These are phyloP conservation scores for Pseudopleuronectes americanus DNA, from an alignment of 2,797 vertebrate genomes.

Conservation along the genomic window DNA sequence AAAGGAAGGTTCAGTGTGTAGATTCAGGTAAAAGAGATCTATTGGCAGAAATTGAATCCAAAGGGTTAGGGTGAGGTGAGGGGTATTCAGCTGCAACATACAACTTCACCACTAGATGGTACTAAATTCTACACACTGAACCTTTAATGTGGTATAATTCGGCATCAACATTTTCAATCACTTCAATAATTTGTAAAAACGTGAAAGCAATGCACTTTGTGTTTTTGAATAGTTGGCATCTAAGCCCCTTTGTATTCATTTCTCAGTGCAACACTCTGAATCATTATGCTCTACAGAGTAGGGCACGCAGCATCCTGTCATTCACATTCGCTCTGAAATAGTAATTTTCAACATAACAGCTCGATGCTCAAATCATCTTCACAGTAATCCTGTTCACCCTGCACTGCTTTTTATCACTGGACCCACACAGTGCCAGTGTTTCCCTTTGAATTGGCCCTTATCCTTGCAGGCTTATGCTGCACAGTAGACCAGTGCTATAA, in stretches of 20 bases:
- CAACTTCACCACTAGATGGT: no score
- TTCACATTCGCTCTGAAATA: conserved; percentile 24
- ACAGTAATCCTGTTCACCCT: conserved; percentile 49
- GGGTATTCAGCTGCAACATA: no score
- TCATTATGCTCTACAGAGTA: conserved; percentile 35
- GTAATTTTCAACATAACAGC: conserved; percentile 34
- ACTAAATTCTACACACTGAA: no score
- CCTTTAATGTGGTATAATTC: background rate
- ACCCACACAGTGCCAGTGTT: conserved; percentile 31
- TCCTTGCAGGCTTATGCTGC: conserved; percentile 54
- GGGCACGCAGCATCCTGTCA: conserved; percentile 26
- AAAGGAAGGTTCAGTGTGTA: background rate
- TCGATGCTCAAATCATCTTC: conserved; percentile 36
- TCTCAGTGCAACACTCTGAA: conserved; percentile 33
- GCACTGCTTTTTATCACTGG: conserved; percentile 33
- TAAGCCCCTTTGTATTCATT: conserved; percentile 30
- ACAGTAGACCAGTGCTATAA: conserved; percentile 51
- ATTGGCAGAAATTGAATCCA: no score
- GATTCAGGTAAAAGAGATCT: conserved; percentile 3
- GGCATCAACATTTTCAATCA: conserved; percentile 21
- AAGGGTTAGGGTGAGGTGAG: no score
- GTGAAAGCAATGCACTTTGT: conserved; percentile 5
- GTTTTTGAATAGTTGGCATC: conserved; percentile 18
- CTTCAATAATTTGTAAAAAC: conserved; percentile 36
- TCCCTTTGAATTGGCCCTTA: conserved; percentile 54